phyloP scores from a whole-genome alignment of 2,113 vertebrate species.

The Callopanchax toddi region DNA sequence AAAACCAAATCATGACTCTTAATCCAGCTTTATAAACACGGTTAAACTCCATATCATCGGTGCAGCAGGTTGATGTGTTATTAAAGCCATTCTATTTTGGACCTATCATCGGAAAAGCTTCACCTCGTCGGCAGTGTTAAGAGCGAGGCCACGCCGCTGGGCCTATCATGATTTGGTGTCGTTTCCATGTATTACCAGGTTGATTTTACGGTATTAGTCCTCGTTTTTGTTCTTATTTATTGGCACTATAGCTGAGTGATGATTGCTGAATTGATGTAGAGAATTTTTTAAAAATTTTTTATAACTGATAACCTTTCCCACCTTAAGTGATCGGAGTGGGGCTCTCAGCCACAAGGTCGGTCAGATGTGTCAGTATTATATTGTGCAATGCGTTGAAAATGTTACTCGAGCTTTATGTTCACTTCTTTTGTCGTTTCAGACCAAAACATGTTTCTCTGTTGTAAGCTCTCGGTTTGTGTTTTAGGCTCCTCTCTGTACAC shows the following conservation, averaged over 20 bases:
- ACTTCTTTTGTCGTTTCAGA: slow-evolving; percentile 25
- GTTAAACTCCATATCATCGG: slow-evolving; percentile 12
- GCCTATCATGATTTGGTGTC: slow-evolving; percentile 4
- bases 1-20: slow-evolving; percentile 35
- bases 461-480: slow-evolving; percentile 2
- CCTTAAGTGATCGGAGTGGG: slow-evolving; percentile 42
- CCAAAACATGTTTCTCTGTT: slow-evolving; percentile 52
- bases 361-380: slow-evolving; percentile 71
- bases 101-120: not conserved
- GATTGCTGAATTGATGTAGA: slow-evolving; percentile 26
- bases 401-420: slow-evolving; percentile 69
- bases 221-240: slow-evolving; percentile 73
- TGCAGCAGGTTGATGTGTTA: not conserved
- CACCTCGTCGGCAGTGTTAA: slow-evolving; percentile 8
- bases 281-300: slow-evolving; percentile 37
- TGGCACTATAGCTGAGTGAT: slow-evolving; percentile 61
- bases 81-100: slow-evolving; percentile 14
- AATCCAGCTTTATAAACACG: too few species aligned
- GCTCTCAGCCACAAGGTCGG: slow-evolving; percentile 51
- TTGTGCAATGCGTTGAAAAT: slow-evolving; percentile 73
- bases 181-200: slow-evolving; percentile 38
- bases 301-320: slow-evolving; percentile 26
- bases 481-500: not conserved
- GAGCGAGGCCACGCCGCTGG: not conserved
- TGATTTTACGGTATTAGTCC: slow-evolving; percentile 56